Base-by-base conservation (phyloP, 2,888 invertebrate species). In the Sisyra terminalis region DNA sequence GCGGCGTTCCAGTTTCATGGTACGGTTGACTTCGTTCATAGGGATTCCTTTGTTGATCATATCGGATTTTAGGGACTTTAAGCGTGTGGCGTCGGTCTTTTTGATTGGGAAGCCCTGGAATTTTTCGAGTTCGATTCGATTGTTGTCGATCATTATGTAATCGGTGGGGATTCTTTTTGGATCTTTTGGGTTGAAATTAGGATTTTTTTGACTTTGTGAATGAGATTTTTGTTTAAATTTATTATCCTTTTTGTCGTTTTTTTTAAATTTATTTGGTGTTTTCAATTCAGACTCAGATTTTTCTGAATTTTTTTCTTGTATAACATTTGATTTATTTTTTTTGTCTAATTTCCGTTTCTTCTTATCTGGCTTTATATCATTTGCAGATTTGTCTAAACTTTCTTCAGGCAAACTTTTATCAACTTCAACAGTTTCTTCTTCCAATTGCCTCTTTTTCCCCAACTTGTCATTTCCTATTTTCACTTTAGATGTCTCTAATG, bases 101-200 rank as follows among this genome's bases (percentile, higher is more conserved):
- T 72, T 75, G 0, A 84, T 67, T 14, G 79, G 78, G 54, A 79
- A 83, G 2, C 82, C 79, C 55, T 82, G 78, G 57, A 69, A 76
- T 48, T 72, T 68, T 0, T 69, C 64, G 18, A 80, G 56, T 52
- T 75, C 69, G 45, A 40, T 47, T 6, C 14, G 45, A 34, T 7
- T 3, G 7, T 24, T 24, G 7, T 42, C 47, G 18, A 18, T 50
- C 52, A 31, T 11, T 41, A 46, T 46, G 9, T 38, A 34, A 38
- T 48, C 44, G 32, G 10, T 32, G 13, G 30, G 14, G 3, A 30
- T 43, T 49, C n/a, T 31, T 49, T 52, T 48, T 55, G 54, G 45
- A 56, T 54, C 29, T 47, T 44, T 13, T 46, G 40, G 29, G 47
- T 47, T 30, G 43, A 38, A 40, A 30, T 31, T 40, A 36, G 41